Conservation (phyloP, 2,888 invertebrate genomes). For the Erebia ligea region DNA sequence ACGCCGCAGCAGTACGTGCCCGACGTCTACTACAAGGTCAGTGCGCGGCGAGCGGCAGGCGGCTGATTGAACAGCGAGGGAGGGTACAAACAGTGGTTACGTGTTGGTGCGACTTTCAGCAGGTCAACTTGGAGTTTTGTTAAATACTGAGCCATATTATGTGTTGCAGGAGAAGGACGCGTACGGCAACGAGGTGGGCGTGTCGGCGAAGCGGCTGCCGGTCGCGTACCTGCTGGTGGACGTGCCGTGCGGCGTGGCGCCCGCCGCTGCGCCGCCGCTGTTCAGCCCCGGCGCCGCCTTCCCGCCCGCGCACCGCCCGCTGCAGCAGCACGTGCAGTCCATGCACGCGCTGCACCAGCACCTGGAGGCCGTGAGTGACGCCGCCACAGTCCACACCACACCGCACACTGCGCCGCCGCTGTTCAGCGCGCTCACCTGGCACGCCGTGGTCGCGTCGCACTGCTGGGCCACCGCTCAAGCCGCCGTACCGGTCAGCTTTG, state of each 20-base stretch:
- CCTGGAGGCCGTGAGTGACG: conserved; percentile 46
- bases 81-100: no score
- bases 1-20: conserved; percentile 98
- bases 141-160: neutral
- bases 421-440: no score
- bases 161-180: conserved; percentile 93
- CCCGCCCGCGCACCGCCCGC: conserved; percentile 68
- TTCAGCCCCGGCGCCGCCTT: conserved; percentile 51
- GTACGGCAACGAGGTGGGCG: conserved; percentile 98
- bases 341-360: conserved; percentile 66
- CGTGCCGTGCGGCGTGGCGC: conserved; percentile 94
- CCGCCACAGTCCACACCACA: no score
- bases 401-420: no score
- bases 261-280: conserved; percentile 53
- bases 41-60: conserved; percentile 44
- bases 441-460: no score
- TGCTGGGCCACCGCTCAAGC: no score
- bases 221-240: conserved; percentile 99
- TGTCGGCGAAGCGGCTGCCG: conserved; percentile 96
- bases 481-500: no score
- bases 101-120: no score
- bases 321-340: conserved; percentile 60
- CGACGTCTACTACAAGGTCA: conserved; percentile 98
- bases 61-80: neutral
- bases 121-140: no score